These are phyloP conservation scores for Ophiodon elongatus DNA, from an alignment of 2,113 vertebrate genomes.

Conservation along the genomic window DNA sequence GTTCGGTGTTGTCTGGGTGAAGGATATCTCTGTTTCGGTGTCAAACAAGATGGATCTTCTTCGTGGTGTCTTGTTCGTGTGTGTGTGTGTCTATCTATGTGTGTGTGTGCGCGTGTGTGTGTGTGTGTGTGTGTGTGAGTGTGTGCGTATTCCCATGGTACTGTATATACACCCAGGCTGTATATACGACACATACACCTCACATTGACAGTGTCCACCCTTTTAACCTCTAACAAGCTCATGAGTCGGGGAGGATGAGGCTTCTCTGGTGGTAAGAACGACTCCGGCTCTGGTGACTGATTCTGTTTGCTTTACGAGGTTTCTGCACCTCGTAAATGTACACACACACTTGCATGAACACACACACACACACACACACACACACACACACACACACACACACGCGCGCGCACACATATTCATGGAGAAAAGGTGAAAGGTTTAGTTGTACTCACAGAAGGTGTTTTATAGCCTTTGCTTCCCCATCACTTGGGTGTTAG, in stretches of 20 bases:
- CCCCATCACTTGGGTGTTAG: constrained; percentile 46
- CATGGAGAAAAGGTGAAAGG: constrained; percentile 35
- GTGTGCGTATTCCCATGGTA: constrained; percentile 75
- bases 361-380: constrained; percentile 8
- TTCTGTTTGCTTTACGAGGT: constrained; percentile 25
- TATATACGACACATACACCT: constrained; percentile 83
- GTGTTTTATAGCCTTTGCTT: constrained; percentile 49
- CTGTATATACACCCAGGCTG: constrained; percentile 81
- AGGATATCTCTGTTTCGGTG: constrained; percentile 39
- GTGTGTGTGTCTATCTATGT: constrained; percentile 45
- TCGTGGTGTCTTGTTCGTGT: constrained; percentile 68
- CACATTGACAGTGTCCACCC: constrained; percentile 73
- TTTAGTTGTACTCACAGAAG: constrained; percentile 46
- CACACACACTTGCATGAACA: constrained; percentile 2
- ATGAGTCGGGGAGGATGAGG: constrained; percentile 30
- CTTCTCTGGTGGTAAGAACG: constrained; percentile 42
- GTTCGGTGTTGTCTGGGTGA: constrained; percentile 26
- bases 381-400: neutral
- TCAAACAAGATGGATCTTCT: constrained; percentile 58
- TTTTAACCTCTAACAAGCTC: constrained; percentile 48
- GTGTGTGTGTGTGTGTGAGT: constrained; percentile 41
- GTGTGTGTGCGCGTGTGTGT: constrained; percentile 42
- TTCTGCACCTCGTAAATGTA: neutral
- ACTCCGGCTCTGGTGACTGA: constrained; percentile 11
- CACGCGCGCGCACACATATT: neutral